phyloP scores from a whole-genome alignment of 2,888 invertebrate species.

The Lordiphosa andalusiaca region DNA sequence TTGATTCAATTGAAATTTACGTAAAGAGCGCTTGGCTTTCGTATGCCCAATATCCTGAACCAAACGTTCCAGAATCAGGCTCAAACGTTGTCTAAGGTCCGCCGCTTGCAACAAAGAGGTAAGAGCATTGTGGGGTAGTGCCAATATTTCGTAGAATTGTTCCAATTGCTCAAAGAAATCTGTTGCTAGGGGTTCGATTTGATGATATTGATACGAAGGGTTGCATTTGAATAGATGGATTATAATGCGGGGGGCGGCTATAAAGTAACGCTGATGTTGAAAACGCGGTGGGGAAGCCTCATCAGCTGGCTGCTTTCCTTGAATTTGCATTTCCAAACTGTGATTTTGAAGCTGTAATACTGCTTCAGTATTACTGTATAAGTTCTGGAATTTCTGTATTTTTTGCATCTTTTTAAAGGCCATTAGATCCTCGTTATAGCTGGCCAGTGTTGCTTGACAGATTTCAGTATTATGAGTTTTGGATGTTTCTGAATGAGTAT shows the following conservation, averaged over 20 bases:
- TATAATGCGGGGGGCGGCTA: conserved; percentile 37
- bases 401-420: too few species aligned
- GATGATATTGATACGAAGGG: conserved; percentile 27
- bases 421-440: too few species aligned
- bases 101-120: background rate
- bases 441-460: too few species aligned
- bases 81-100: conserved; percentile 1
- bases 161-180: conserved; percentile 46
- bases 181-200: background rate
- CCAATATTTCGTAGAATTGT: conserved; percentile 41
- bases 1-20: conserved; percentile 15
- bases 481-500: too few species aligned
- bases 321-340: too few species aligned
- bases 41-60: background rate
- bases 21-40: conserved; percentile 4
- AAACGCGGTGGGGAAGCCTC: background rate
- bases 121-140: background rate
- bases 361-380: too few species aligned
- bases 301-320: background rate
- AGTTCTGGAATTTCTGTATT: too few species aligned
- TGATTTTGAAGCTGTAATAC: too few species aligned
- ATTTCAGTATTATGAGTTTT: too few species aligned
- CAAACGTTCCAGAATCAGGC: background rate
- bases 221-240: conserved; percentile 41
- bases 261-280: conserved; percentile 31